Evolutionary conservation across 2,888 invertebrate species (phyloP).

Genomic region (Lordiphosa andalusiaca): DNA sequence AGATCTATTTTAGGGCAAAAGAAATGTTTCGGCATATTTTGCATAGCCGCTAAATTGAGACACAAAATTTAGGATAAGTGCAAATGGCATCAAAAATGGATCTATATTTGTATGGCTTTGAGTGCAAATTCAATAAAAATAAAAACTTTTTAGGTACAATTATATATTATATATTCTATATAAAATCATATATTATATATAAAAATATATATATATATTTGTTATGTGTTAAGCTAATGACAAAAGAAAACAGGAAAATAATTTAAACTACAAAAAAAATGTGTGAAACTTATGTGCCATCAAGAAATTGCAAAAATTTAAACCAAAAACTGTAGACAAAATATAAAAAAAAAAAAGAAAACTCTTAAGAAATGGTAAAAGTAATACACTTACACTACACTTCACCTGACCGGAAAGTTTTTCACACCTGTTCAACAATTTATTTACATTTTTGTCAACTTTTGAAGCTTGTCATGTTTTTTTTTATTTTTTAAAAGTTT

Average conservation of each 20-base stretch:
- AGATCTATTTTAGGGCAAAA: constrained; percentile 31
- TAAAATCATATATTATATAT: background rate
- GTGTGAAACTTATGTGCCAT: constrained; percentile 68
- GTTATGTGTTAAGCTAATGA: background rate
- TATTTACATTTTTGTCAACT: no score
- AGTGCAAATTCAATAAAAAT: constrained; percentile 41
- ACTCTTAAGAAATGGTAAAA: constrained; percentile 12
- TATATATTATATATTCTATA: background rate
- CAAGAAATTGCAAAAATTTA: constrained; percentile 36
- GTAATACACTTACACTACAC: constrained; percentile 6
- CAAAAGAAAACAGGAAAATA: constrained; percentile 16
- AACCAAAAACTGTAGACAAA: constrained; percentile 32
- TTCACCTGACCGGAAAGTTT: no score
- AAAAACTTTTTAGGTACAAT: constrained; percentile 23
- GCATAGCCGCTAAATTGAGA: constrained; percentile 46
- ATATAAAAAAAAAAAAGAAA: background rate
- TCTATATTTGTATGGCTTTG: constrained; percentile 23
- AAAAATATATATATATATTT: constrained; percentile 1
- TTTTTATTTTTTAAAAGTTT: no score
- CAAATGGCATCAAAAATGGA: constrained; percentile 4
- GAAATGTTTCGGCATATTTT: constrained; percentile 33
- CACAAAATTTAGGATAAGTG: constrained; percentile 34
- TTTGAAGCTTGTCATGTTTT: no score
- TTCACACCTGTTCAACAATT: no score
- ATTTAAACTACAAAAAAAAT: constrained; percentile 22